A percentile compares a stretch with the other conserved stretches of the same genome.
Evolutionary conservation across 2,113 vertebrate species (phyloP).

Genomic region (Myanophis thanlyinensis): DNA sequence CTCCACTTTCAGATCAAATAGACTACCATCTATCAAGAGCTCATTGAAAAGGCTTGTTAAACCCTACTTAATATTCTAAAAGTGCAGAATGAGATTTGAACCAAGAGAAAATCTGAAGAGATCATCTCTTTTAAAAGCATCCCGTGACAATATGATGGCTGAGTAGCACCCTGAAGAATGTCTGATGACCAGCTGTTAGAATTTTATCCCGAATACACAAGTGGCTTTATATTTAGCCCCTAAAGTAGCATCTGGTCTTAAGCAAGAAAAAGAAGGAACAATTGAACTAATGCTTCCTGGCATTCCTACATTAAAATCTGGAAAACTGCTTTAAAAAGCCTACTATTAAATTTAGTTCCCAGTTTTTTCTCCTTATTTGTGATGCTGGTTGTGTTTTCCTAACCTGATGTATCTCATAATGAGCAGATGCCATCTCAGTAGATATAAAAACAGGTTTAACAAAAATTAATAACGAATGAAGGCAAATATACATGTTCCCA

Average conservation of each 20-base stretch:
- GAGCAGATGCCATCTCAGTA: not conserved
- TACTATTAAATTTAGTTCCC: not conserved
- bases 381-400: not conserved
- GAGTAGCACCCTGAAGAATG: conserved; percentile 58
- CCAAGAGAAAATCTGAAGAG: conserved; percentile 44
- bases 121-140: conserved; percentile 53
- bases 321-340: conserved; percentile 29
- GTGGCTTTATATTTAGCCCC: conserved; percentile 49
- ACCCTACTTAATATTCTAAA: conserved; percentile 58
- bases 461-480: not conserved
- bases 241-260: conserved; percentile 31
- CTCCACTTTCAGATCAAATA: conserved; percentile 31
- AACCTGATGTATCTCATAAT: not conserved
- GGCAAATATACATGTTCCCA: not conserved
- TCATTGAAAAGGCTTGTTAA: conserved; percentile 73
- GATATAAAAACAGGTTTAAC: not conserved
- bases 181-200: conserved; percentile 51
- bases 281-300: not conserved
- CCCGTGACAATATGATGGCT: conserved; percentile 65
- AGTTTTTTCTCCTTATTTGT: not conserved
- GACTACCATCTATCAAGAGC: conserved; percentile 52
- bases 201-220: conserved; percentile 64
- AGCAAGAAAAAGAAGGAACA: conserved; percentile 39
- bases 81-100: conserved; percentile 63
- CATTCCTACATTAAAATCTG: rapidly evolving